Evolutionary conservation across 2,888 invertebrate species (phyloP).

Genomic region (Limnephilus rhombicus): DNA sequence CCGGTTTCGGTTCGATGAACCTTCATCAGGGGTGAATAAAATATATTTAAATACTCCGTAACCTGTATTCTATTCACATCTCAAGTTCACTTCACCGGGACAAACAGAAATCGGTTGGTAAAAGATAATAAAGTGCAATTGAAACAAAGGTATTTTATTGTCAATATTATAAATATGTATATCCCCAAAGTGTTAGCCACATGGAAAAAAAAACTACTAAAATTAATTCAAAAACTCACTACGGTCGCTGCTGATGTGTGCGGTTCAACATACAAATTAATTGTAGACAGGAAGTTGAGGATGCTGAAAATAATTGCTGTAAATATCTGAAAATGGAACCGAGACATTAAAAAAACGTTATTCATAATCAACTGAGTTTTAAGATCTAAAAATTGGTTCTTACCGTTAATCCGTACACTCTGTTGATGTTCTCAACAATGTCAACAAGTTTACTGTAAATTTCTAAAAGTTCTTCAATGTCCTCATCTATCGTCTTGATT

Average conservation of each 20-base stretch:
- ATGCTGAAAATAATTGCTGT: not conserved
- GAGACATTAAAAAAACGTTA: not conserved
- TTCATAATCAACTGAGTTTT: not conserved
- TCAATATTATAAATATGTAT: no score
- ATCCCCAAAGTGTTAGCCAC: no score
- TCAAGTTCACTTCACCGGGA: no score
- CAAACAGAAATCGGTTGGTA: no score
- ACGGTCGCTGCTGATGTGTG: not conserved
- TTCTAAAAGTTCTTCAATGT: constrained; percentile 39
- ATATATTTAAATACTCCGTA: no score
- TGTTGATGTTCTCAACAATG: constrained; percentile 51
- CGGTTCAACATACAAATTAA: not conserved
- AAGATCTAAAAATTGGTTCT: not conserved
- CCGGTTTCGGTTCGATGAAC: no score
- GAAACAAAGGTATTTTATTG: no score
- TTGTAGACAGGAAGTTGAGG: not conserved
- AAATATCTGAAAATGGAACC: not conserved
- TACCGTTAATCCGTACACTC: constrained; percentile 52
- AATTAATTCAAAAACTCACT: not conserved
- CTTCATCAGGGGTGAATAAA: no score
- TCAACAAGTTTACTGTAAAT: constrained; percentile 49
- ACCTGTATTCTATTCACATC: no score
- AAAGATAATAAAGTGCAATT: no score
- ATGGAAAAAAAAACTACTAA: not conserved
- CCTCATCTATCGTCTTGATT: not conserved